These are phyloP conservation scores for Tympanuchus pallidicinctus DNA, from an alignment of 2,113 vertebrate genomes.

Conservation along the genomic window DNA sequence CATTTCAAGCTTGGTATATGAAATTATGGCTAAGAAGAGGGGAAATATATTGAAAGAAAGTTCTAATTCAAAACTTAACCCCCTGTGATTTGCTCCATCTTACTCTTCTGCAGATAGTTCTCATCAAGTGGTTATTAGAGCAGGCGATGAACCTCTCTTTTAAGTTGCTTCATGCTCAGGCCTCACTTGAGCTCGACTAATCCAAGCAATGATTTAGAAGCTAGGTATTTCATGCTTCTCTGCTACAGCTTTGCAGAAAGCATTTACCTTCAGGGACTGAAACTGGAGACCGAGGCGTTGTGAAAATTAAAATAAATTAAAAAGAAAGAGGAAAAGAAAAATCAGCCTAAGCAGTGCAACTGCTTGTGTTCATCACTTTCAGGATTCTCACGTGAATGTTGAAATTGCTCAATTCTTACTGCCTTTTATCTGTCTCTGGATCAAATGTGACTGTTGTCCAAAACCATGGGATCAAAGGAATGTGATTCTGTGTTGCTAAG, in stretches of 20 bases:
- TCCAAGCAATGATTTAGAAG: conserved; percentile 12
- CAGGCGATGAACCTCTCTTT: background rate
- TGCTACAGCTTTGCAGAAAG: background rate
- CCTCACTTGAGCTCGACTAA: background rate
- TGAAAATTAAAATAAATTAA: background rate
- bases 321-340: background rate
- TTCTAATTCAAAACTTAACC: conserved; percentile 37
- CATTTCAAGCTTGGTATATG: conserved; percentile 55
- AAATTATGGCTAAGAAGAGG: conserved; percentile 48
- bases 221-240: background rate
- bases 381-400: background rate
- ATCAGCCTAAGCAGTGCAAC: background rate
- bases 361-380: background rate
- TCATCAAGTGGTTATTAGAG: conserved; percentile 11
- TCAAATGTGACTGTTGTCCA: background rate
- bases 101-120: background rate
- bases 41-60: conserved; percentile 16
- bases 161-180: background rate
- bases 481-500: background rate
- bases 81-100: background rate
- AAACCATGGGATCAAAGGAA: background rate
- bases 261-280: background rate
- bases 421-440: background rate
- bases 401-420: background rate
- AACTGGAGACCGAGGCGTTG: background rate